Conservation (phyloP, 2,113 vertebrate genomes). For the Furnarius figulus region DNA sequence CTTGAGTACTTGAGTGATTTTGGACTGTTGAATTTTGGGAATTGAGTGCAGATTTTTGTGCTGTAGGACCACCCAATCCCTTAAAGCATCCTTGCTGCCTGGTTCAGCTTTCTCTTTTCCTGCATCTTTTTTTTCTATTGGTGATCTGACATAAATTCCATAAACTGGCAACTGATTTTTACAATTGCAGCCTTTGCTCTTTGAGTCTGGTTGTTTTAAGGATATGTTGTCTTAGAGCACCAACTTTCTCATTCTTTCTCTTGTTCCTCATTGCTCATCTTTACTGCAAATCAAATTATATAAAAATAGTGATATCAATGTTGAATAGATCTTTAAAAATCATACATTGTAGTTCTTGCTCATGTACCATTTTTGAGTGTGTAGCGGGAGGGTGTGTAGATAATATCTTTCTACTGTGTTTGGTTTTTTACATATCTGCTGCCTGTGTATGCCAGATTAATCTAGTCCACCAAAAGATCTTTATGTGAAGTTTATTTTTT, state of each 20-base stretch:
- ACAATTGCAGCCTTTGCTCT: background rate
- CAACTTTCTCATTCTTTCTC: background rate
- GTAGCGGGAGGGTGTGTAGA: background rate
- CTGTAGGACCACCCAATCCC: rapidly evolving
- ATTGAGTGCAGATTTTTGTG: background rate
- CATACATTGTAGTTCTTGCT: background rate
- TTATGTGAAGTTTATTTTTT: rapidly evolving
- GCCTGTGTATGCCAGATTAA: background rate
- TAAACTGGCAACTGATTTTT: background rate
- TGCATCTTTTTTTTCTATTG: background rate
- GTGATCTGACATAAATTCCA: background rate
- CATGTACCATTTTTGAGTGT: background rate
- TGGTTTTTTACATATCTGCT: background rate
- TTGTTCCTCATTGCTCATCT: background rate
- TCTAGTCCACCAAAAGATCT: background rate
- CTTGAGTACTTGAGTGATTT: background rate
- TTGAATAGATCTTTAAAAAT: background rate
- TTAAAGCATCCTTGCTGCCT: background rate
- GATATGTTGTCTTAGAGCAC: background rate
- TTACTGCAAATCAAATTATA: background rate
- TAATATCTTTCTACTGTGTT: background rate
- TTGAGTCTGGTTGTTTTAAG: background rate
- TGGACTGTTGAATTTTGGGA: background rate
- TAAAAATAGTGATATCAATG: background rate
- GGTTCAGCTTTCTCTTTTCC: background rate